Base-by-base conservation (phyloP, 2,797 vertebrate genomes). In the Hirundo rustica region DNA sequence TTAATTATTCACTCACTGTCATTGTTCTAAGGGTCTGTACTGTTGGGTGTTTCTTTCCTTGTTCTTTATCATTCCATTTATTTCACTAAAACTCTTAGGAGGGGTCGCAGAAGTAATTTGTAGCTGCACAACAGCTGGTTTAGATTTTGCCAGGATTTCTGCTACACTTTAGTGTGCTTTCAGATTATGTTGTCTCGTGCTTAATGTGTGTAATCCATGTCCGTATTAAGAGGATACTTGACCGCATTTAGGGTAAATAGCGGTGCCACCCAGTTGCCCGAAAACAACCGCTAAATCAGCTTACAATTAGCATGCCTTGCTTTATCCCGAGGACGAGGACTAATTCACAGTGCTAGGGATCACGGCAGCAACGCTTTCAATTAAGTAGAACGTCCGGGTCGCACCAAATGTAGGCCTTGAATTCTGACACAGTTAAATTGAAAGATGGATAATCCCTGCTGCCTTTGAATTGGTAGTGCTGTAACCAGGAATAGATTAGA, bases 211-310 rank as follows among this genome's bases (percentile, higher is more conserved):
- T 89, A 95, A 97, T 96, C 93, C 91, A 75, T 68, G 70, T 91
- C 91, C 82, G 42, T 75, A 94, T 96, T 97, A 97, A 94, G 92
- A 92, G 67, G 75, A 94, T 93, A 93, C 89, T 96, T 97, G 84
- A 92, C 79, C 23, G 38, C 71, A 90, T 96, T 97, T 93, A 65
- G 48, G 83, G 79, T 93, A 95, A 97, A 95, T 94, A 96, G 67
- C 9, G 7, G 76, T 93, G 67, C 84, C 71, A 84, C 81, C 67
- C 66, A 92, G 68, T 79, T 81, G 61, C 80, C 78, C 30, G 66
- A 91, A 92, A 86, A 93, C 67, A 95, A 94, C 53, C 85, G 27
- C 51, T 42, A 95, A 96, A 96, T 95, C 71, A 93, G 84, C 71
- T 97, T 96, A 96, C 53, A 94, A 92, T 96, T 96, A 91, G 51